Conservation (phyloP, 2,888 invertebrate genomes). For the Sphaerophoria rueppellii region DNA sequence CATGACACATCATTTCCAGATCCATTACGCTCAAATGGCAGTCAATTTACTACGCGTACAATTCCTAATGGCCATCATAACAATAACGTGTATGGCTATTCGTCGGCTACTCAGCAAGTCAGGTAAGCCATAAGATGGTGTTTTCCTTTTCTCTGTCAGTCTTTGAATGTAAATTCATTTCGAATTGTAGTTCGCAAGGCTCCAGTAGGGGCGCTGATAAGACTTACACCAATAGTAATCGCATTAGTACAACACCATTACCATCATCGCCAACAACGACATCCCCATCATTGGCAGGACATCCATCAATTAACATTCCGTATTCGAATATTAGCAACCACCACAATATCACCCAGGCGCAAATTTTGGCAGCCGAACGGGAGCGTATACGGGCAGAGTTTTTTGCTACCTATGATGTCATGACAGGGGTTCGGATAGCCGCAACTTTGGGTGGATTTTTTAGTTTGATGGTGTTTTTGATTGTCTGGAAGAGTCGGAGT, state of each 20-base stretch:
- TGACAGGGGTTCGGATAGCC: slow-evolving; percentile 96
- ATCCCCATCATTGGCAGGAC: slow-evolving; percentile 76
- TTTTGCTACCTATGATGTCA: slow-evolving; percentile 95
- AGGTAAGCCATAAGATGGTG: slow-evolving; percentile 35
- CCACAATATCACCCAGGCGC: slow-evolving; percentile 78
- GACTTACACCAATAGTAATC: slow-evolving; percentile 61
- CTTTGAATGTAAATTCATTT: neutral
- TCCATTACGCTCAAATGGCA: slow-evolving; percentile 74
- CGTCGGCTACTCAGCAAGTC: slow-evolving; percentile 57
- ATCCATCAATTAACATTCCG: slow-evolving; percentile 59
- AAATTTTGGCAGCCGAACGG: slow-evolving; percentile 83
- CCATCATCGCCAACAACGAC: slow-evolving; percentile 75
- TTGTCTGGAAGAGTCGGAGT: slow-evolving; percentile 94
- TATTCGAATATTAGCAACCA: slow-evolving; percentile 74
- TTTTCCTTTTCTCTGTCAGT: neutral
- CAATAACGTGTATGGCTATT: slow-evolving; percentile 64
- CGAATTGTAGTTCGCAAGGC: slow-evolving; percentile 17
- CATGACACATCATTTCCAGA: slow-evolving; percentile 66
- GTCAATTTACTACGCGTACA: slow-evolving; percentile 75
- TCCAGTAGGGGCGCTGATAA: slow-evolving; percentile 60
- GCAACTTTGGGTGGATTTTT: slow-evolving; percentile 96
- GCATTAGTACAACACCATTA: slow-evolving; percentile 66
- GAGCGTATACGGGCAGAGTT: slow-evolving; percentile 90
- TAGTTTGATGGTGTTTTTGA: slow-evolving; percentile 94
- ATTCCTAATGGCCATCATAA: slow-evolving; percentile 74